Percentiles rank a stretch among this genome's conserved stretches.
Conservation (phyloP, 2,888 invertebrate species). For the Papilio gigon region DNA sequence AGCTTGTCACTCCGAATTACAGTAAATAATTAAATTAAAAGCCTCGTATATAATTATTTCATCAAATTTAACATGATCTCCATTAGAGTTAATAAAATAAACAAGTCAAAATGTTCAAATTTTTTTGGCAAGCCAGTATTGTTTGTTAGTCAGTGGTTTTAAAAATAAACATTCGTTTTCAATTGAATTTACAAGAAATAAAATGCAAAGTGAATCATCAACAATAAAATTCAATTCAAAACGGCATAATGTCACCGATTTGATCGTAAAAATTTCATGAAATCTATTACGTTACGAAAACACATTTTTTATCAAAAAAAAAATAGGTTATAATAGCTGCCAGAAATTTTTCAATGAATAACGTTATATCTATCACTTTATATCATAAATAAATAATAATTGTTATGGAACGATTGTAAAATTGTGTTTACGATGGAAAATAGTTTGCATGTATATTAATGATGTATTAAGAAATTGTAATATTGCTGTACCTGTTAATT, state of each 20-base stretch:
- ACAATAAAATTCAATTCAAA: conserved; percentile 22
- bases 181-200: neutral
- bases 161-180: neutral
- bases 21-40: neutral
- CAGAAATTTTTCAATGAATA: conserved; percentile 2
- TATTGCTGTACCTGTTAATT: conserved; percentile 25
- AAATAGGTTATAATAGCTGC: neutral
- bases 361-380: conserved; percentile 1
- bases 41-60: neutral
- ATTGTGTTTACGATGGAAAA: neutral
- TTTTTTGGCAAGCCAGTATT: neutral
- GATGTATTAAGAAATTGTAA: conserved; percentile 6
- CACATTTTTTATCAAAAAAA: neutral
- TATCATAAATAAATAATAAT: conserved; percentile 6
- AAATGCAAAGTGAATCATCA: conserved; percentile 18
- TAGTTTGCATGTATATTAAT: conserved; percentile 8
- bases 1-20: neutral
- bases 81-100: neutral
- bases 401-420: conserved; percentile 5
- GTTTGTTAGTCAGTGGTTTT: neutral
- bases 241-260: conserved; percentile 16
- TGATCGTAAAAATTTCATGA: conserved; percentile 14
- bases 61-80: neutral
- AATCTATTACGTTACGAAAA: neutral
- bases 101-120: neutral